Evolutionary conservation across 1,140 invertebrate genomes (phyloP), one percentile per base, ranked within the genome.

Genomic region (Tetramorium alpestre): DNA sequence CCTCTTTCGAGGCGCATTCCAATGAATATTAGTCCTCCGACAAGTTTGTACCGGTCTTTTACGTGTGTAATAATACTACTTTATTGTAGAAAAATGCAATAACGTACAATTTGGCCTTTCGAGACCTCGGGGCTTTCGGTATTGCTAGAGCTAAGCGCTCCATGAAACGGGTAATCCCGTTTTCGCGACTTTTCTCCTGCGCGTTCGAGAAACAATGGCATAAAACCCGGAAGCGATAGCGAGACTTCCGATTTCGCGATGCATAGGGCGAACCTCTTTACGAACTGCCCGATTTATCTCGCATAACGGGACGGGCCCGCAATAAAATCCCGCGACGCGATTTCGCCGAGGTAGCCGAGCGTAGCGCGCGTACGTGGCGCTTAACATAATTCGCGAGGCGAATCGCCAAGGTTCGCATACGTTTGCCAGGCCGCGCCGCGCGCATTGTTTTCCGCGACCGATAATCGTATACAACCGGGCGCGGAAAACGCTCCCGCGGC

Each of bases 341-440:
- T 81, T 81, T 81, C 78, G 49, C 49, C 49, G 78, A 81, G 78
- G 65, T 81, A 81, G 78, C 78, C 78, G 78, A 81, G 78, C 78
- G 65, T 72, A 25, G 47, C 77, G 67, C 80, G 54, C 69, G 41
- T 60, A 84, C 69, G 54, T 33, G 69, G 69, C 16, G 80, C 80
- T 84, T 73, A 73, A 75, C 69, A 60, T 84, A 84, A 84, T 84
- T 84, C 80, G 69, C 54, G 67, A 60, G 67, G 80, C 67, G 80
- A 84, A 18, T 84, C 80, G 69, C 80, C 78, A 72, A 47, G 22
- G 10, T 5, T 81, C 78, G 78, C 38, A n/a, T 70, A 60, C 67
- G 67, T 84, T 75, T 38, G 69, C 69, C 80, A 60, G 80, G 33
- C 22, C 33, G 33, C 33, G 33, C 33, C 44, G 41, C 67, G 80